A percentile compares a stretch with the other conserved stretches of the same genome.
phyloP scores from a whole-genome alignment of 2,888 invertebrate genomes.

The Chrysolina oricalcia region DNA sequence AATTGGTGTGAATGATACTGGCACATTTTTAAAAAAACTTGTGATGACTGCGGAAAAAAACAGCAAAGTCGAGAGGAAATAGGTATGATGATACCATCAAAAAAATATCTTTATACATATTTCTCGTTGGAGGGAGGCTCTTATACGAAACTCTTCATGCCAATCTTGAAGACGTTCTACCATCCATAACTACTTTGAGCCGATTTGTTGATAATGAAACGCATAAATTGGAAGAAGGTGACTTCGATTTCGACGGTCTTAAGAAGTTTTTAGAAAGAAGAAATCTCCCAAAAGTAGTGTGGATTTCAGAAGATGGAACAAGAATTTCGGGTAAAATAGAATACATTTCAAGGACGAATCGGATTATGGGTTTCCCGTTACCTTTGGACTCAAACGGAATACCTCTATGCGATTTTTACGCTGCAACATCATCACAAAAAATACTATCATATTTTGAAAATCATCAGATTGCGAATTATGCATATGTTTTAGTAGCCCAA shows the following conservation, averaged over 20 bases:
- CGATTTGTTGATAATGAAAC: constrained; percentile 34
- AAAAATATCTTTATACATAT: constrained; percentile 51
- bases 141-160: constrained; percentile 48
- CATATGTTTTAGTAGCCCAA: constrained; percentile 54
- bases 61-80: constrained; percentile 11
- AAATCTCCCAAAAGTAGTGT: constrained; percentile 50
- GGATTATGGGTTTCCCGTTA: constrained; percentile 54
- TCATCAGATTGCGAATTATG: constrained; percentile 44
- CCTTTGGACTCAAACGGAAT: constrained; percentile 48
- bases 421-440: constrained; percentile 48
- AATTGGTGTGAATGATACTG: not conserved
- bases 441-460: constrained; percentile 50
- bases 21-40: not conserved
- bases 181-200: constrained; percentile 47
- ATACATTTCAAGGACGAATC: constrained; percentile 54
- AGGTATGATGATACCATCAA: constrained; percentile 1
- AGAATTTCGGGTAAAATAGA: constrained; percentile 52
- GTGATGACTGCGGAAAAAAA: constrained; percentile 1
- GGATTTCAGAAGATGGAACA: constrained; percentile 54
- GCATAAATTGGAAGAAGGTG: constrained; percentile 42
- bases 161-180: constrained; percentile 45
- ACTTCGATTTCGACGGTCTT: constrained; percentile 45
- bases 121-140: constrained; percentile 49
- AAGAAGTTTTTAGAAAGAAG: constrained; percentile 37
- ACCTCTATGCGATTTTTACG: constrained; percentile 45